phyloP scores from a whole-genome alignment of 2,888 invertebrate species.

The Eupsilia transversa region DNA sequence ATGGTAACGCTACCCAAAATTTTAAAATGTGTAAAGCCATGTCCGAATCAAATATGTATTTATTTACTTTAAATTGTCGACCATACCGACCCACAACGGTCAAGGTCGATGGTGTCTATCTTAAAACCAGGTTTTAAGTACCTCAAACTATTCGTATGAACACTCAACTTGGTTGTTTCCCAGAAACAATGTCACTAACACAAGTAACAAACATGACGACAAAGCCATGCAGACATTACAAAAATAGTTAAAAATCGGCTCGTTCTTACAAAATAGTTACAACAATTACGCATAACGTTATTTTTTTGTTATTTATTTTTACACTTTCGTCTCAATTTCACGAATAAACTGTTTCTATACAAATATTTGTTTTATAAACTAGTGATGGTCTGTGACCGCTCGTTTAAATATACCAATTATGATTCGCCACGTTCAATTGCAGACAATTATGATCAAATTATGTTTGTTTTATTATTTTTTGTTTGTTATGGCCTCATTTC shows the following conservation, averaged over 20 bases:
- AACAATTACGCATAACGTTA: conserved; percentile 19
- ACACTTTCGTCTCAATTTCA: conserved; percentile 46
- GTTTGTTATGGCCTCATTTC: conserved; percentile 28
- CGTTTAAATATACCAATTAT: conserved; percentile 57
- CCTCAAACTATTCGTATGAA: conserved; percentile 25
- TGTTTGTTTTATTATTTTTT: conserved; percentile 47
- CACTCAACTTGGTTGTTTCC: conserved; percentile 22
- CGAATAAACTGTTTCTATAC: conserved; percentile 25
- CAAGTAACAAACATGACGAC: conserved; percentile 8
- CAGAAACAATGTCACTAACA: conserved; percentile 29
- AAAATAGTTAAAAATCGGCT: conserved; percentile 8
- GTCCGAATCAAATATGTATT: neutral
- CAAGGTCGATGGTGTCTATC: conserved; percentile 42
- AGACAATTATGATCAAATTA: conserved; percentile 51
- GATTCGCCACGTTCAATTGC: conserved; percentile 53
- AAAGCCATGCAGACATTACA: neutral
- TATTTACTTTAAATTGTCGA: conserved; percentile 23
- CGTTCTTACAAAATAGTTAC: conserved; percentile 33
- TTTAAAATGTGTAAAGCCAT: neutral
- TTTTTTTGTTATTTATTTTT: conserved; percentile 11
- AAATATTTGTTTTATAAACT: conserved; percentile 43
- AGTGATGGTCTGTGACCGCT: conserved; percentile 36
- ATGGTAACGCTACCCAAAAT: neutral
- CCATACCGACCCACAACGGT: conserved; percentile 29
- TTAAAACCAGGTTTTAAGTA: conserved; percentile 35